Percentiles rank a stretch among this genome's conserved stretches.
These are phyloP conservation scores for Sylvilagus floridanus DNA, from an alignment of 2,797 vertebrate species.

Conservation along the genomic window DNA sequence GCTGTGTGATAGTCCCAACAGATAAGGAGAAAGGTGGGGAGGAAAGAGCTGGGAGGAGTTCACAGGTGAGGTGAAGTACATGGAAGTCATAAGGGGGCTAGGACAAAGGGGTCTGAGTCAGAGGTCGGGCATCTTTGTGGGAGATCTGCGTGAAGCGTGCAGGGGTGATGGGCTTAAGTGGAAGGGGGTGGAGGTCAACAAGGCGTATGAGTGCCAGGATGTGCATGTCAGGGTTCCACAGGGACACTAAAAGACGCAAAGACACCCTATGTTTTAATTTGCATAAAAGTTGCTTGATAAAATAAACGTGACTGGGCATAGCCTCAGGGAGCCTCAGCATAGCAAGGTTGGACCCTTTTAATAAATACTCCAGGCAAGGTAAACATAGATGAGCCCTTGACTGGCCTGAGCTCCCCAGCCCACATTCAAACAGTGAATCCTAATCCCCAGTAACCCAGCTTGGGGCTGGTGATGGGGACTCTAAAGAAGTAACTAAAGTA, in stretches of 20 bases:
- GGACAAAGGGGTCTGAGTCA: not conserved
- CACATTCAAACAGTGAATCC: not conserved
- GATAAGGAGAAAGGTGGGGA: not conserved
- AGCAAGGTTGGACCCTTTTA: not conserved
- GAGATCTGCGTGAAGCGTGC: not conserved
- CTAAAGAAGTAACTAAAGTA: not conserved
- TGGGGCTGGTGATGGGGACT: not conserved
- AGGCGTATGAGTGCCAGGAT: not conserved
- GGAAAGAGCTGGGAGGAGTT: not conserved
- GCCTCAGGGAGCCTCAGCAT: not conserved
- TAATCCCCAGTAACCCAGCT: not conserved
- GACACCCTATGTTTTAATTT: not conserved
- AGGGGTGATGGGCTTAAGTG: not conserved
- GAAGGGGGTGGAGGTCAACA: not conserved
- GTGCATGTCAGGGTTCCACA: not conserved
- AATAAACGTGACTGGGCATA: not conserved
- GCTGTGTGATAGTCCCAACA: not conserved
- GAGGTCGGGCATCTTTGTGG: not conserved
- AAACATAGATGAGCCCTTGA: not conserved
- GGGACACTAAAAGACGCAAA: not conserved
- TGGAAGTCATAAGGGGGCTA: not conserved
- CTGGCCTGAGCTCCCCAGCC: not conserved
- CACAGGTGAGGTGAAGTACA: not conserved
- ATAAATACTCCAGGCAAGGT: not conserved
- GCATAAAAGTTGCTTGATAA: not conserved